Conservation (phyloP, 2,113 vertebrate genomes). For the Chlamydotis undulata region DNA sequence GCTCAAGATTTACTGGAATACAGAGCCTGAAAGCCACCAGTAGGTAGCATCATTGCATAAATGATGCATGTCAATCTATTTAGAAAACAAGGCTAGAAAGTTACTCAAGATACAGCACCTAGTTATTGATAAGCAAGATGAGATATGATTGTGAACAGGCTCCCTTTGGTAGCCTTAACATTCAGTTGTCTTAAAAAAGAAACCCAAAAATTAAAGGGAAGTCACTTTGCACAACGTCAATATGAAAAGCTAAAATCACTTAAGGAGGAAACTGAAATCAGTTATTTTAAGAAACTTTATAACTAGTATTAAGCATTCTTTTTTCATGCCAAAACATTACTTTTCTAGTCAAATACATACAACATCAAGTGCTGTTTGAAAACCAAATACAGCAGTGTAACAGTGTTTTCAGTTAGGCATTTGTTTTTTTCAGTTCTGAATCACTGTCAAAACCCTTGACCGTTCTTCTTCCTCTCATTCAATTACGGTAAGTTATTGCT, state of each 20-base stretch:
- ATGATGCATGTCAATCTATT: neutral
- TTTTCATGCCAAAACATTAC: constrained; percentile 8
- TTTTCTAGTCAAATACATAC: constrained; percentile 18
- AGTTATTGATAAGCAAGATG: neutral
- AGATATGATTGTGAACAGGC: neutral
- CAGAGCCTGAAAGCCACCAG: neutral
- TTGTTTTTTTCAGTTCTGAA: neutral
- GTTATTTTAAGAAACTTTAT: constrained; percentile 49
- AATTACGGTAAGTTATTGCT: constrained; percentile 6
- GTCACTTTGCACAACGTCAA: neutral
- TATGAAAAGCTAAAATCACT: neutral
- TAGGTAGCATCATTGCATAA: neutral
- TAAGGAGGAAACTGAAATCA: constrained; percentile 4
- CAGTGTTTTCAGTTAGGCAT: neutral
- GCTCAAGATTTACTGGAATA: neutral
- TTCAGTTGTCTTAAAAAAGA: neutral
- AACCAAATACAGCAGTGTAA: neutral
- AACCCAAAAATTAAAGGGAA: neutral
- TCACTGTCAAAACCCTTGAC: neutral
- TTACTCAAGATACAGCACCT: neutral
- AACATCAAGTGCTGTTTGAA: constrained; percentile 45
- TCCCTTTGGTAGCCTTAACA: neutral
- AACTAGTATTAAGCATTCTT: neutral
- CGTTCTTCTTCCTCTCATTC: neutral
- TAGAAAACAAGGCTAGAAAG: neutral